A percentile compares a stretch with the other conserved stretches of the same genome.
These are phyloP conservation scores for Chelidonichthys spinosus DNA, from an alignment of 2,797 vertebrate genomes.

Conservation along the genomic window DNA sequence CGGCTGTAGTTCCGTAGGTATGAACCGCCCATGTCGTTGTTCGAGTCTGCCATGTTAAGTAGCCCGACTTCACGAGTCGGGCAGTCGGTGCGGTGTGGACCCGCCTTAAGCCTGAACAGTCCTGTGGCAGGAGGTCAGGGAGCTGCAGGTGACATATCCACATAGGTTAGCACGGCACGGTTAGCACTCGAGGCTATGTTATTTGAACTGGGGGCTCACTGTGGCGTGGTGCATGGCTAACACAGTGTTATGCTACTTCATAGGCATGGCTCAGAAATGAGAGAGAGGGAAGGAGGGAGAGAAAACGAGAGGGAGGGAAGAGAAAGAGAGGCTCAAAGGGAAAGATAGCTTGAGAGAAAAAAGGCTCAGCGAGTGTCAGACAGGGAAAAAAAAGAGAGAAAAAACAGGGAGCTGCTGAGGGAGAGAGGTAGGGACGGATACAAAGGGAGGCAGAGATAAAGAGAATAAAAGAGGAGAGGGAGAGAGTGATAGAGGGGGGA, in stretches of 20 bases:
- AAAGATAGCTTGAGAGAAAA: conserved; percentile 71
- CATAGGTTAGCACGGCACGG: conserved; percentile 49
- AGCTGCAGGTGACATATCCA: conserved; percentile 55
- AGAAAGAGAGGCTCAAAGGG: conserved; percentile 69
- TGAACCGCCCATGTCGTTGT: no score
- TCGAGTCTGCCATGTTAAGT: no score
- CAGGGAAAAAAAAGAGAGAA: conserved; percentile 51
- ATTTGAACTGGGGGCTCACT: conserved; percentile 52
- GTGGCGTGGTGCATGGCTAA: conserved; percentile 52
- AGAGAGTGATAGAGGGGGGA: conserved; percentile 44
- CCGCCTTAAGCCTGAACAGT: no score
- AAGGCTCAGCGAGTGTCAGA: conserved; percentile 61
- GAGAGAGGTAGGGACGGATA: conserved; percentile 63
- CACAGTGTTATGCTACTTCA: conserved; percentile 56
- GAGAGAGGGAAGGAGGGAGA: conserved; percentile 55
- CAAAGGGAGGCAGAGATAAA: conserved; percentile 71
- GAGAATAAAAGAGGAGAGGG: conserved; percentile 66
- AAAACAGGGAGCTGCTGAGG: conserved; percentile 56
- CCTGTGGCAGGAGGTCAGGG: conserved; percentile 41
- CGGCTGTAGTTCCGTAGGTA: no score
- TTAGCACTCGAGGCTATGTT: conserved; percentile 48
- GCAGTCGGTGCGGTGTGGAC: no score
- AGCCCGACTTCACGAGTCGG: no score
- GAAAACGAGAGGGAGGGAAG: conserved; percentile 59
- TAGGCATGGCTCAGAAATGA: conserved; percentile 56